Base-by-base conservation (phyloP, 2,797 vertebrate genomes). In the Loriculus beryllinus region DNA sequence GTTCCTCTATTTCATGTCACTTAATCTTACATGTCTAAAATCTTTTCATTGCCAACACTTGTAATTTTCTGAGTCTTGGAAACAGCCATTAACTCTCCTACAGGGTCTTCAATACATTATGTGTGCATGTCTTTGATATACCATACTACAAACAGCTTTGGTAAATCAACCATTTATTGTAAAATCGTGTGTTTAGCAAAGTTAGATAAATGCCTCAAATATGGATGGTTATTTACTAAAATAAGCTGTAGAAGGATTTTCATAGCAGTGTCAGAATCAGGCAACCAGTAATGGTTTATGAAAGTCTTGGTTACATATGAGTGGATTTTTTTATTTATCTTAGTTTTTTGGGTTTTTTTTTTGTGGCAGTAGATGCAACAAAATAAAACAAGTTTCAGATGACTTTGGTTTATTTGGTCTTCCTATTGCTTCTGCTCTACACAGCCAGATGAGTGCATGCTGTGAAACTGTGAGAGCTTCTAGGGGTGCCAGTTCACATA, bases 321-420 rank as follows among this genome's bases (percentile, higher is more conserved):
- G 26, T 29, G 33, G 6, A n/a, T 20, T 45, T 45, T 43, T 20
- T 19, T 20, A n/a, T 31, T 20, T 25, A 37, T 37, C 11, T 11
- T 37, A n/a, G n/a, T 3, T 0, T 0, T 1, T 15, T 62, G 42
- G 49, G 17, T 57, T 26, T 1, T 10, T 59, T 54, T 63, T 40
- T 40, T 62, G 9, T 72, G 45, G 23, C 15, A 37, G 22, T 63
- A 76, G 86, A 54, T 31, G 11, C n/a, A 88, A 29, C 16, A 71
- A 65, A n/a, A 7, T 26, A 54, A 45, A 48, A 51, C 14, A 49
- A 70, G 7, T 83, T 88, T 88, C 23, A 49, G 17, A 14, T 21
- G 14, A 2, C n/a, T 63, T 60, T 56, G 21, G 19, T 84, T 92
- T 91, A 20, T 83, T 86, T 51, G 68, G 45, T 71, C 26, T 89